These are phyloP conservation scores for Drosophila anomalipes DNA, from an alignment of 2,888 invertebrate species.

Conservation along the genomic window DNA sequence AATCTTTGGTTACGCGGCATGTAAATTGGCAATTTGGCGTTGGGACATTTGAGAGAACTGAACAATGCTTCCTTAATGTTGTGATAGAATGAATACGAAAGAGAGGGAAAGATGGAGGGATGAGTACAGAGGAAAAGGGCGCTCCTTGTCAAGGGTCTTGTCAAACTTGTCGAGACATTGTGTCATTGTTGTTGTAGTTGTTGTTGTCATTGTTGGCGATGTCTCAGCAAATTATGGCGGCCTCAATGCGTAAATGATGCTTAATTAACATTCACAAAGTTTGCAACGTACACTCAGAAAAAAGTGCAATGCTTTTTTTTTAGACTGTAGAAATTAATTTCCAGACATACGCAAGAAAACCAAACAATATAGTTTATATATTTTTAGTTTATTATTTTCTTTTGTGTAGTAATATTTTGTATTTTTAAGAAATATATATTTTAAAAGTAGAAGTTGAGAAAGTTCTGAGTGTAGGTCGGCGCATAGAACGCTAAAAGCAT, in stretches of 20 bases:
- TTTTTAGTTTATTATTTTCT: background rate
- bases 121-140: background rate
- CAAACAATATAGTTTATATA: background rate
- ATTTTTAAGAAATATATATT: background rate
- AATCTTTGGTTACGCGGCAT: constrained; percentile 39
- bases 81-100: background rate
- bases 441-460: background rate
- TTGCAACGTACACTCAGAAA: constrained; percentile 17
- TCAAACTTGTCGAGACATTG: constrained; percentile 76
- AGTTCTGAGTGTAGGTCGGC: background rate
- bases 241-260: constrained; percentile 79
- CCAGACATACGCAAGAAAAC: background rate
- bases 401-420: background rate
- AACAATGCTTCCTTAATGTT: constrained; percentile 9
- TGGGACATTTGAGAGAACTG: constrained; percentile 17
- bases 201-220: constrained; percentile 38
- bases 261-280: constrained; percentile 74
- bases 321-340: background rate
- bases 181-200: constrained; percentile 35
- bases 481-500: background rate
- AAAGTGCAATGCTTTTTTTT: background rate
- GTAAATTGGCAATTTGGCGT: constrained; percentile 47
- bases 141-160: constrained; percentile 60
- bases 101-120: background rate
- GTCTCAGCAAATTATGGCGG: constrained; percentile 75